Evolutionary conservation across 64 coral and sea anemone species (phyloP).

Genomic region (Platygyra sinensis): DNA sequence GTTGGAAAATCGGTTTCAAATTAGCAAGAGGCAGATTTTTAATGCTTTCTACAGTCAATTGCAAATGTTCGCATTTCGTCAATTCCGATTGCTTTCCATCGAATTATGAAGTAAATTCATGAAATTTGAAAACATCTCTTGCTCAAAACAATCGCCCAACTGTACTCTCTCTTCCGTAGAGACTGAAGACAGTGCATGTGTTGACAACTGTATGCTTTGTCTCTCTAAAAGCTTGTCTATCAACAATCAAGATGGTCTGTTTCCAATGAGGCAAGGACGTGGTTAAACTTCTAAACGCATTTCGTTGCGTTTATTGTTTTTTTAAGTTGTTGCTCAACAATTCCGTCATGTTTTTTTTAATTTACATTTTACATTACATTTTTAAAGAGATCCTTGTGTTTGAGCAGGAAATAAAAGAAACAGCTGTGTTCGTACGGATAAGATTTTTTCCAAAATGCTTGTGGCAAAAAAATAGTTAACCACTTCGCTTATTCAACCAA

Average conservation of each 20-base stretch:
- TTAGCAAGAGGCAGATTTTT: too few species aligned
- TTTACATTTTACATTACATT: too few species aligned
- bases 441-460: background rate
- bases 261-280: background rate
- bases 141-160: too few species aligned
- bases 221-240: background rate
- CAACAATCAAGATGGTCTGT: background rate
- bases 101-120: too few species aligned
- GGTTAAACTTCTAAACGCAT: background rate
- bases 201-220: background rate
- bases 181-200: background rate
- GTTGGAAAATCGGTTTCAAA: too few species aligned
- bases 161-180: background rate
- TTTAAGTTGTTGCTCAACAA: background rate
- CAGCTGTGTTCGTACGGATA: background rate
- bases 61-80: too few species aligned
- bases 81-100: too few species aligned
- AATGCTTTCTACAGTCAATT: too few species aligned
- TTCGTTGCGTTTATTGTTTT: background rate
- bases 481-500: background rate
- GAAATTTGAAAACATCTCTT: too few species aligned
- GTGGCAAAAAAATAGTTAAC: background rate
- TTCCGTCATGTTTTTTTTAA: background rate
- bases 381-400: background rate
- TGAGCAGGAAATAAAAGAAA: background rate